Evolutionary conservation across 2,888 invertebrate species (phyloP), one percentile per base, ranked within the genome.

Genomic region (Labia minor): DNA sequence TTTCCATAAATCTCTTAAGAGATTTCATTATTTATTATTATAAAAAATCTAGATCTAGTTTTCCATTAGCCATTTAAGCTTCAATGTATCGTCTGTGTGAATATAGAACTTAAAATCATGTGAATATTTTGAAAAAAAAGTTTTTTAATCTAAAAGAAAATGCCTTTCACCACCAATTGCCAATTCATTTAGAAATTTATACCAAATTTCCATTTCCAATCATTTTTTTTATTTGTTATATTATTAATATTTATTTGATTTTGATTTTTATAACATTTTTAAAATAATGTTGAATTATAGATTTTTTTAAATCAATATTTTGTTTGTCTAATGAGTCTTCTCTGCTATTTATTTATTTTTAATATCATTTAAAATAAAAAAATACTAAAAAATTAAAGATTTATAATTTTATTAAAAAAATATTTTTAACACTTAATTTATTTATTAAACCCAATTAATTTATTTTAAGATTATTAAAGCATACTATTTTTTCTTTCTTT

Each of bases 61-160:
- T 49, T 49, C 49, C 49, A 49, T 49, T 49, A 49, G 49, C 3
- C n/a, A 49, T 16, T 26, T 49, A 49, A 49, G 49, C 49, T 49
- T 49, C 49, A 49, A 49, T 49, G 49, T 49, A 49, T 49, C 49
- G 49, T 49, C 49, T 49, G 49, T 49, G 49, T 49, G 49, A 49
- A 49, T 49, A 49, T 49, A 49, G 49, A 49, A 26, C 26, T 49
- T 49, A n/a, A 33, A 49, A 49, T 49, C 49, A 49, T 49, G 49
- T 49, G 49, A 49, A 49, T 49, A 49, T 49, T 49, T 49, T 49
- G 49, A 49, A 49, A 49, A 49, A 49, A 49, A 49, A 49, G 49
- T 49, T 49, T 49, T 49, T 49, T 49, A 49, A 4, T 49, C 49
- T n/a, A 49, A n/a, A 8, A 2, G 2, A 10, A 10, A 10, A 49